These are phyloP conservation scores for Eulithis prunata DNA, from an alignment of 2,888 invertebrate genomes.

Conservation along the genomic window DNA sequence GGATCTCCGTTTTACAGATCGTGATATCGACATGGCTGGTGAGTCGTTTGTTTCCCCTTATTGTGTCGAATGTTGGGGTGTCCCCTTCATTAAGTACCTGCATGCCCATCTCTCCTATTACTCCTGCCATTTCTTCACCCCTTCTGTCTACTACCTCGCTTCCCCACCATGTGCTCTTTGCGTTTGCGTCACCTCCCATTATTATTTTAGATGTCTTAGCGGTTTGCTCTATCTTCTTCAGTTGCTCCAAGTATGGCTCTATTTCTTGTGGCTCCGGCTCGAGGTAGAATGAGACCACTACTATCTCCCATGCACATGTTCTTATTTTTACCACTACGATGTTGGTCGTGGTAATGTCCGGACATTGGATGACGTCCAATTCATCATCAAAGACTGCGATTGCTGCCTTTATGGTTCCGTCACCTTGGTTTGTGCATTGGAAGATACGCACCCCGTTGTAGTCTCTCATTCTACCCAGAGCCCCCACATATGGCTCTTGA, in stretches of 20 bases:
- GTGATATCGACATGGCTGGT: background rate
- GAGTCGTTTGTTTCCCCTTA: background rate
- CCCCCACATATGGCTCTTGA: too few relatives aligned
- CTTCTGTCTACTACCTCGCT: background rate
- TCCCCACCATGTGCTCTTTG: too few relatives aligned
- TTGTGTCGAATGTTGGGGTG: background rate
- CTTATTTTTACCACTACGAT: slow-evolving; percentile 3
- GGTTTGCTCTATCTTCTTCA: too few relatives aligned
- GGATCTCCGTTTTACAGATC: background rate
- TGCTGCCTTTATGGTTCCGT: background rate
- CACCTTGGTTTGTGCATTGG: slow-evolving; percentile 2
- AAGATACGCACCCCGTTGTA: background rate
- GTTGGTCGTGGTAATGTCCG: slow-evolving; percentile 4
- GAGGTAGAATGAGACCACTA: slow-evolving; percentile 8
- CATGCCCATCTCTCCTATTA: background rate
- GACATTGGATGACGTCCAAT: background rate
- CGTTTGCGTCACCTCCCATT: background rate
- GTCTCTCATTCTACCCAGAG: too few relatives aligned
- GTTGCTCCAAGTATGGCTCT: too few relatives aligned
- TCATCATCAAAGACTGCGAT: slow-evolving; percentile 2
- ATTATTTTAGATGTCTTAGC: too few relatives aligned
- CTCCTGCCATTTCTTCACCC: background rate
- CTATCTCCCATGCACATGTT: slow-evolving; percentile 10
- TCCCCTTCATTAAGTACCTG: background rate
- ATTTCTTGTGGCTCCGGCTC: background rate